Percentiles rank a stretch among this genome's conserved stretches.
Conservation (phyloP, 2,113 vertebrate species). For the Phalacrocorax carbo region DNA sequence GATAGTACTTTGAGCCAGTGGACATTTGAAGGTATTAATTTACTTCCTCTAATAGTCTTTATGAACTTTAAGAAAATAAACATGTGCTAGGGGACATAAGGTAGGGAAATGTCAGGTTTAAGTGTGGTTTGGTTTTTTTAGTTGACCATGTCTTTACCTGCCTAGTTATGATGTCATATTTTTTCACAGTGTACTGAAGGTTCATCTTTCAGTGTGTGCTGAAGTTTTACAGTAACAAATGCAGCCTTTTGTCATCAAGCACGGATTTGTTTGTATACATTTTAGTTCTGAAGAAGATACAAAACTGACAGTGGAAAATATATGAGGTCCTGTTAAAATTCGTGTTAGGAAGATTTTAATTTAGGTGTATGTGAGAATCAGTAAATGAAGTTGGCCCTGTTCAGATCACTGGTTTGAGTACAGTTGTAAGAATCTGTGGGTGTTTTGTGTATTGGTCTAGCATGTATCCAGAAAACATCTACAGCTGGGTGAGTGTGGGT, state of each 20-base stretch:
- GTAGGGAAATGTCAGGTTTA: constrained; percentile 68
- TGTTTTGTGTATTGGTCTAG: neutral
- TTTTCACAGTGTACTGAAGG: constrained; percentile 28
- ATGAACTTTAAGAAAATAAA: constrained; percentile 75
- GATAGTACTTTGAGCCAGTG: constrained; percentile 24
- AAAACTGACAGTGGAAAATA: neutral
- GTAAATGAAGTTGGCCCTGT: neutral
- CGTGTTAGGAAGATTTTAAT: constrained; percentile 64
- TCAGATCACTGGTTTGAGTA: neutral
- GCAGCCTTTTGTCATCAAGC: constrained; percentile 11
- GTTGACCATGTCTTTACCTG: constrained; percentile 71
- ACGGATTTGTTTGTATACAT: constrained; percentile 42
- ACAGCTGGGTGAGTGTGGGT: neutral
- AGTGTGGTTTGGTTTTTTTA: constrained; percentile 10
- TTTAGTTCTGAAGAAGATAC: constrained; percentile 38
- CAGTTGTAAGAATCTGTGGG: neutral
- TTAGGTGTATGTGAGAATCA: neutral
- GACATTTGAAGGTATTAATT: constrained; percentile 70
- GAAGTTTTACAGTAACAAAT: constrained; percentile 23
- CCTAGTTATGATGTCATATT: constrained; percentile 50
- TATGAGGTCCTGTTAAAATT: constrained; percentile 11
- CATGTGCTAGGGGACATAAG: constrained; percentile 48
- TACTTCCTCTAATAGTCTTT: constrained; percentile 71
- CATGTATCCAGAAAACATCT: neutral
- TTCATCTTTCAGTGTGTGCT: constrained; percentile 29